Evolutionary conservation across 92 coral and sea anemone species (phyloP).

Genomic region (Epizoanthus stellaris): DNA sequence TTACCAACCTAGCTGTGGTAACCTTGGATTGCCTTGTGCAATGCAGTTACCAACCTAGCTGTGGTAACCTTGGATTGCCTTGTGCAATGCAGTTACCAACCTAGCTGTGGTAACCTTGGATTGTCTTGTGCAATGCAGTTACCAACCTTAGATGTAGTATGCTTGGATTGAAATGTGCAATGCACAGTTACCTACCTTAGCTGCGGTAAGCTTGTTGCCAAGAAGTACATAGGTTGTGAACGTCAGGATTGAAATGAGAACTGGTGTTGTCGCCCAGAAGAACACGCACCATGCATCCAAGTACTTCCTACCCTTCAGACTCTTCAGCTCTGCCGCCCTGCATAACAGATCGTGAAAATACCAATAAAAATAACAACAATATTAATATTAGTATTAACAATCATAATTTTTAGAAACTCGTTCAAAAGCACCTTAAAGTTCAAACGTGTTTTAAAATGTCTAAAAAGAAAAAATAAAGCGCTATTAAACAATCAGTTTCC

Average conservation of each 20-base stretch:
- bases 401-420: too few relatives aligned
- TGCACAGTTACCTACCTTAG: conserved; percentile 69
- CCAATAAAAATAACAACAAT: not conserved
- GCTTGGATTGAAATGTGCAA: not conserved
- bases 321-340: conserved; percentile 91
- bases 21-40: not conserved
- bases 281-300: conserved; percentile 99
- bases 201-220: conserved; percentile 96
- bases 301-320: conserved; percentile 92
- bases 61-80: too few relatives aligned
- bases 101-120: not conserved
- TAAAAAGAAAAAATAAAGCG: too few relatives aligned
- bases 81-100: not conserved
- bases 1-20: not conserved
- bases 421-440: too few relatives aligned
- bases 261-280: conserved; percentile 99
- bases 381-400: not conserved
- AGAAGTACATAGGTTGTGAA: conserved; percentile 89
- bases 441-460: too few relatives aligned
- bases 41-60: not conserved
- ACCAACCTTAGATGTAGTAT: not conserved
- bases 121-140: too few relatives aligned
- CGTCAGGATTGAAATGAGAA: conserved; percentile 90
- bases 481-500: too few relatives aligned
- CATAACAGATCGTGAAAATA: not conserved